phyloP scores from a whole-genome alignment of 2,113 vertebrate genomes.

The Leptobrachium ailaonicum region DNA sequence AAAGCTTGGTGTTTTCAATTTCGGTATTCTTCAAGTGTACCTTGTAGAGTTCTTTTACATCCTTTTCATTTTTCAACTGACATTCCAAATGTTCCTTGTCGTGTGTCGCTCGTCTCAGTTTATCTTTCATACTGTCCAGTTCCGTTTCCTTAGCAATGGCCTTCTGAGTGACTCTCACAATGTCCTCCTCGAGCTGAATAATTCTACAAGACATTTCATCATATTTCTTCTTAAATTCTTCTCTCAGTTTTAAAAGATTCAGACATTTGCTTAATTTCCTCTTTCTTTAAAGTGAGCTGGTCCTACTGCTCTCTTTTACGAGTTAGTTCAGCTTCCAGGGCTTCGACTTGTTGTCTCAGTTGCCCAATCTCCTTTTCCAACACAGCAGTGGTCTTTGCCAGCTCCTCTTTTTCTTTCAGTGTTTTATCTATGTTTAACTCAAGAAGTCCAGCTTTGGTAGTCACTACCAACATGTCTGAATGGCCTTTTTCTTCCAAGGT shows the following conservation, averaged over 20 bases:
- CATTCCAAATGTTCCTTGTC: conserved; percentile 90
- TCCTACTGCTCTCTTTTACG: conserved; percentile 78
- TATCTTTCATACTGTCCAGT: conserved; percentile 92
- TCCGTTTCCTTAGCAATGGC: conserved; percentile 94
- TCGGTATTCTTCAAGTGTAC: conserved; percentile 98
- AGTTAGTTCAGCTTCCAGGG: conserved; percentile 74
- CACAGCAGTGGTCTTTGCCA: conserved; percentile 76
- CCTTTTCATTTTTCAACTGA: conserved; percentile 91
- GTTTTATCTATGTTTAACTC: conserved; percentile 96
- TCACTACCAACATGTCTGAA: conserved; percentile 97
- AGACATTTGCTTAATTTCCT: conserved; percentile 74
- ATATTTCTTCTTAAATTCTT: conserved; percentile 80
- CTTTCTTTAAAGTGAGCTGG: conserved; percentile 78
- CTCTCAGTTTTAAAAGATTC: conserved; percentile 80
- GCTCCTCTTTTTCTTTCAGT: conserved; percentile 87
- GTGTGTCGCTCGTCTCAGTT: conserved; percentile 81
- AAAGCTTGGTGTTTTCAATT: conserved; percentile 92
- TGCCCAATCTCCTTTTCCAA: conserved; percentile 84
- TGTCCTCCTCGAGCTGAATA: conserved; percentile 89
- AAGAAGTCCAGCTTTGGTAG: conserved; percentile 91
- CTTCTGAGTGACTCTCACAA: conserved; percentile 89
- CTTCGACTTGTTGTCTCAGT: conserved; percentile 80
- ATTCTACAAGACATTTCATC: conserved; percentile 81
- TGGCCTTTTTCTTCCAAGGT: conserved; percentile 96
- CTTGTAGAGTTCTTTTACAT: conserved; percentile 98